Evolutionary conservation across 2,113 vertebrate species (phyloP).

Genomic region (Carettochelys insculpta): DNA sequence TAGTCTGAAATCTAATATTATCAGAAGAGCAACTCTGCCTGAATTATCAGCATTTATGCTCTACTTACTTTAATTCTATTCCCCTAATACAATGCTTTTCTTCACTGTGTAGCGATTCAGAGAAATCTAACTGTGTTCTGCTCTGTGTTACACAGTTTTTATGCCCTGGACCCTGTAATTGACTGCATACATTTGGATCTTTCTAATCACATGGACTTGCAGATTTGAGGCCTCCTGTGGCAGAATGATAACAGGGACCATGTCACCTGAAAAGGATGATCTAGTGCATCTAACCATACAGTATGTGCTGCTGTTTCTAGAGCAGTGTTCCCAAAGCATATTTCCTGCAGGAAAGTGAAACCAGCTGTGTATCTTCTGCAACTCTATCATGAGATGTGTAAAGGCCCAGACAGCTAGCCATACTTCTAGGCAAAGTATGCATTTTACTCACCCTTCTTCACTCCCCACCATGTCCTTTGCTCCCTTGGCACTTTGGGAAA

Average conservation of each 20-base stretch:
- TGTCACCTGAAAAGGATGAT: not conserved
- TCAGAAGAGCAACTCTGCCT: not conserved
- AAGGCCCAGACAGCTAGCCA: not conserved
- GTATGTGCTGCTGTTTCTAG: not conserved
- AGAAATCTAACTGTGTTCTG: not conserved
- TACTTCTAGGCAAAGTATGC: not conserved
- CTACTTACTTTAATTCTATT: too few relatives aligned
- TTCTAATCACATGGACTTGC: not conserved
- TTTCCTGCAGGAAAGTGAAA: fast-evolving
- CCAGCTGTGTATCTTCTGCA: fast-evolving
- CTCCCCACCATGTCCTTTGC: not conserved
- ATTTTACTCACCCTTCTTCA: not conserved
- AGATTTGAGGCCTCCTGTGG: not conserved
- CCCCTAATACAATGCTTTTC: not conserved
- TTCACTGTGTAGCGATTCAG: not conserved
- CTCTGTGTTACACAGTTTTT: not conserved
- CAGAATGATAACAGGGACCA: not conserved
- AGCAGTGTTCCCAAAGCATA: not conserved
- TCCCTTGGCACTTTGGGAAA: not conserved
- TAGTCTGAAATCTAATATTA: not conserved
- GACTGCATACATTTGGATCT: not conserved
- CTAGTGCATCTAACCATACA: too few relatives aligned
- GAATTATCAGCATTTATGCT: not conserved
- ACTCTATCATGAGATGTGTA: fast-evolving
- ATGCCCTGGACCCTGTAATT: not conserved